Evolutionary conservation across 1,140 invertebrate species (phyloP), one percentile per base, ranked within the genome.

Genomic region (Chionoecetes opilio): DNA sequence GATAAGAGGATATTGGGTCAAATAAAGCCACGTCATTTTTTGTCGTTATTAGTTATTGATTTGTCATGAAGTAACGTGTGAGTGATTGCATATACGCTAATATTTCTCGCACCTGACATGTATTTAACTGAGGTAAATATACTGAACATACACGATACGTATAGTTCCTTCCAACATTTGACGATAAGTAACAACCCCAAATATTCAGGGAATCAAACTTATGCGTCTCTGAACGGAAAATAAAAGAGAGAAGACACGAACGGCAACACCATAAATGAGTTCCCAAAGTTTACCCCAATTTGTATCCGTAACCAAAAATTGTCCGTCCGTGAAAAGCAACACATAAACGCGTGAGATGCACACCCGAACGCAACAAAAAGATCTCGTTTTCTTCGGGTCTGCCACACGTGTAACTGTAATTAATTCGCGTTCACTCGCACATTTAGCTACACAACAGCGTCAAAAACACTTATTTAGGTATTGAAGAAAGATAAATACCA

Each of bases 261-360:
- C 21, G 21, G 63, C 6, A 75, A 11, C 63, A n/a, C 63, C 11
- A 75, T n/a, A 21, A 75, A 21, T 75, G 21, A 75, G 63, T 75
- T 75, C 63, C 11, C 63, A n/a, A 17, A 75, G 63, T 75, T 75
- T 75, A 75, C 63, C 63, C 63, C 63, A 75, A 17, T 75, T 75
- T 75, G 63, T 26, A 75, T 75, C 63, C 63, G 63, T 75, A 75
- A 75, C 63, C 63, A 75, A 75, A 75, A 75, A 75, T 75, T 75
- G 63, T 75, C 63, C 63, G 63, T 75, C 63, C 63, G 21, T 26
- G 63, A 75, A 26, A 75, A 75, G 63, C 63, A 75, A 75, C 63
- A 21, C 63, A 75, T 75, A 75, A 75, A 26, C 21, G 6, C 21
- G 2, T 75, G 63, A 11, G 63, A n/a, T 75, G 63, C 63, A 21